Evolutionary conservation across 2,113 vertebrate species (phyloP).

Genomic region (Syrrhaptes paradoxus): DNA sequence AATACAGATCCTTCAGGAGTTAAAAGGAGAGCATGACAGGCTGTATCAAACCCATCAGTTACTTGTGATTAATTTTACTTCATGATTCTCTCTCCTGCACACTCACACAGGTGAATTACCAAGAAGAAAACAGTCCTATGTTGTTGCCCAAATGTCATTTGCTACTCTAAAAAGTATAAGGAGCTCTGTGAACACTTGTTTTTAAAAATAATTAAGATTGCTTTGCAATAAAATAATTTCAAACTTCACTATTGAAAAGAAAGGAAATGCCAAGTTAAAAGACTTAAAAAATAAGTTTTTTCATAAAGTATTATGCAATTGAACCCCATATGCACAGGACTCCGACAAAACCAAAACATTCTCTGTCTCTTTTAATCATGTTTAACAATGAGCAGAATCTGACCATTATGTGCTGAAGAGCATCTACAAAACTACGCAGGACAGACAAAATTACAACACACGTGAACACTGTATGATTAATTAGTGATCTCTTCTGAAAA

Average conservation of each 20-base stretch:
- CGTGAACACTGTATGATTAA: neutral
- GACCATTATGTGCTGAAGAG: neutral
- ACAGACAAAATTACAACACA: neutral
- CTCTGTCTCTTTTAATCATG: neutral
- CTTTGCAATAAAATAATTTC: neutral
- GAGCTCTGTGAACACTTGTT: neutral
- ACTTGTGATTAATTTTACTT: neutral
- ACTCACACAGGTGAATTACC: neutral
- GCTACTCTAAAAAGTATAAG: neutral
- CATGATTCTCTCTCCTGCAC: neutral
- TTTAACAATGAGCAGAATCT: neutral
- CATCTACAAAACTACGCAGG: neutral
- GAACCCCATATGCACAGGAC: neutral
- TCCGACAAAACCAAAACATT: neutral
- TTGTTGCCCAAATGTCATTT: neutral
- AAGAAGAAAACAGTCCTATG: neutral
- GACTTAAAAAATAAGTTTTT: neutral
- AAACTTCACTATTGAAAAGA: neutral
- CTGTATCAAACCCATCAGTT: neutral
- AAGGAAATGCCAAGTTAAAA: neutral
- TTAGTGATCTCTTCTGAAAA: neutral
- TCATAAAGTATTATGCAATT: neutral
- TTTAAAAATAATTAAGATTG: neutral
- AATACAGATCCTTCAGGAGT: neutral
- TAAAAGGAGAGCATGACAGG: neutral